Conservation (phyloP, 2,113 vertebrate genomes). For the Clinocottus analis region DNA sequence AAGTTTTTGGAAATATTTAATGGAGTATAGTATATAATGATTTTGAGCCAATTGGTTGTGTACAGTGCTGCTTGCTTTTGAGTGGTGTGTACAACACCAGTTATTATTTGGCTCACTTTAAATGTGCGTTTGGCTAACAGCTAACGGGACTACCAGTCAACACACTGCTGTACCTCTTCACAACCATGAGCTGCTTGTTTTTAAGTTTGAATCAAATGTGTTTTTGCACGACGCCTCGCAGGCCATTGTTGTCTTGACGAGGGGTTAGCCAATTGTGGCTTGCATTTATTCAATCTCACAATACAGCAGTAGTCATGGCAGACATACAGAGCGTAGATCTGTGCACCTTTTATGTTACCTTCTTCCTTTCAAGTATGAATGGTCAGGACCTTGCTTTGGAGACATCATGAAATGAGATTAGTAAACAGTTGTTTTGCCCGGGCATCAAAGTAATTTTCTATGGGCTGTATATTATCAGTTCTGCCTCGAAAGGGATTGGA, state of each 20-base stretch:
- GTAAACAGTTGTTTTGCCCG: conserved; percentile 60
- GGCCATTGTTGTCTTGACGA: not conserved
- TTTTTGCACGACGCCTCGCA: too few relatives aligned
- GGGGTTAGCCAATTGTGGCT: not conserved
- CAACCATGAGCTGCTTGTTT: not conserved
- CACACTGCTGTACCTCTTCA: too few relatives aligned
- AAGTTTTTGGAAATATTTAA: too few relatives aligned
- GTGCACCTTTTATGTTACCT: not conserved
- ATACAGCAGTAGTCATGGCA: not conserved
- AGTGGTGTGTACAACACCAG: too few relatives aligned
- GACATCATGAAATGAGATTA: conserved; percentile 45
- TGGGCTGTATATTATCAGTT: conserved; percentile 39
- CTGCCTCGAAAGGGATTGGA: conserved; percentile 28
- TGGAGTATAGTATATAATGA: too few relatives aligned
- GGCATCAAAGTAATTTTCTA: conserved; percentile 57
- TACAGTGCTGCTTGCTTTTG: too few relatives aligned
- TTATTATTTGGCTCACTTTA: too few relatives aligned
- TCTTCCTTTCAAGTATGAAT: conserved; percentile 28
- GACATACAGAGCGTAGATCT: too few relatives aligned
- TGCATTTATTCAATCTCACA: not conserved
- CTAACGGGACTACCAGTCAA: too few relatives aligned
- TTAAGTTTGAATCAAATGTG: too few relatives aligned
- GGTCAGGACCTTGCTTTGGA: conserved; percentile 28
- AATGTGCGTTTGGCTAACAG: too few relatives aligned
- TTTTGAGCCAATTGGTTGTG: too few relatives aligned